phyloP scores from a whole-genome alignment of 2,888 invertebrate species.

The Epirrhoe alternata region DNA sequence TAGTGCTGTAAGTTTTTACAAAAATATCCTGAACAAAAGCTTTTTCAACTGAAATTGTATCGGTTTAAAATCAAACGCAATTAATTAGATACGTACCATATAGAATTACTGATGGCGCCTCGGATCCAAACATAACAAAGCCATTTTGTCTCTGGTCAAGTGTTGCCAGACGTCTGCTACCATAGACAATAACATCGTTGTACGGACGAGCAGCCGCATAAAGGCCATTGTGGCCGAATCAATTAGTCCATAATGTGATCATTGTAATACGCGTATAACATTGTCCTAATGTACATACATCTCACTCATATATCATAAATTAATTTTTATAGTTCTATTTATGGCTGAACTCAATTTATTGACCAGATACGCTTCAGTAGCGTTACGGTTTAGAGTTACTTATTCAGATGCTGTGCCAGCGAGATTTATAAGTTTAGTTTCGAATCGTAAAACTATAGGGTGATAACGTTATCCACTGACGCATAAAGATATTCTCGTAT shows the following conservation, averaged over 20 bases:
- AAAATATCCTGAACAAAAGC: neutral
- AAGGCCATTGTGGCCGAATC: conserved; percentile 81
- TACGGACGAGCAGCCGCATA: conserved; percentile 68
- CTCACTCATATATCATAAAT: conserved; percentile 78
- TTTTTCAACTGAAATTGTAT: conserved; percentile 30
- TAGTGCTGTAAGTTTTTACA: neutral
- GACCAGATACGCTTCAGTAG: conserved; percentile 79
- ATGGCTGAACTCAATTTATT: conserved; percentile 76
- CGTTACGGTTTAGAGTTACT: conserved; percentile 71
- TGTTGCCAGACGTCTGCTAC: conserved; percentile 81
- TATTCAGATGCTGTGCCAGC: conserved; percentile 52
- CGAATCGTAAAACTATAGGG: conserved; percentile 53
- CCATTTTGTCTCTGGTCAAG: conserved; percentile 84
- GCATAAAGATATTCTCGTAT: conserved; percentile 40
- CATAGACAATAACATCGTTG: conserved; percentile 82
- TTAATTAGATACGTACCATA: conserved; percentile 51
- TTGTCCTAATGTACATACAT: conserved; percentile 78
- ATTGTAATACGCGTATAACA: conserved; percentile 80
- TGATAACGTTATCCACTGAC: conserved; percentile 48
- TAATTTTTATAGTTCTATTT: conserved; percentile 83
- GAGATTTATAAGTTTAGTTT: conserved; percentile 67
- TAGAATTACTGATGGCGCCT: conserved; percentile 83
- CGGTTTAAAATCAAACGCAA: conserved; percentile 47
- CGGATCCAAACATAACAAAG: conserved; percentile 76
- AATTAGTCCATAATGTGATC: conserved; percentile 82